Evolutionary conservation across 2,113 vertebrate species (phyloP), one percentile per base, ranked within the genome.

Genomic region (Mus pahari): DNA sequence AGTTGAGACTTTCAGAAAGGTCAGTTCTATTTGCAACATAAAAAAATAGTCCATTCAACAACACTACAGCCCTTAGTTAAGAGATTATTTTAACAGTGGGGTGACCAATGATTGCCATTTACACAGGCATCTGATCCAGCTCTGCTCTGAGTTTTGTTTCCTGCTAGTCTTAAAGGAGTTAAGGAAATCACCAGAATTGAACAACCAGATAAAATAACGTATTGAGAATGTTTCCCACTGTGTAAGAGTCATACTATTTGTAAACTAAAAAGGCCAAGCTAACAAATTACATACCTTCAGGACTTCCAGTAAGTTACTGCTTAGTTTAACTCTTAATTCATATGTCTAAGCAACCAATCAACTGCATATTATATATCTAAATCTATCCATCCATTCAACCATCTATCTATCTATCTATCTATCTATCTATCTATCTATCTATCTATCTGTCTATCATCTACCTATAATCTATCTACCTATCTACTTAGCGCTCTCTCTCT

Each of bases 121-220:
- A 48, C 8, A 92, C 45, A 83, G 53, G 50, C 17, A 92, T 45
- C 81, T 2, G n/a, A 84, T n/a, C 12, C 11, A 79, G 31, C 24
- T 90, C 31, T 90, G 64, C 42, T n/a, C 55, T 62, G 62, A 82
- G 42, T 58, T 92, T 91, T 62, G 36, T 90, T 94, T 96, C 86
- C 36, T 9, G 81, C 17, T 93, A 87, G 19, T 62, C 42, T 83
- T 84, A 14, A 94, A 83, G 77, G 4, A 94, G 42, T 42, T 83
- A 60, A 39, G 82, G 16, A 74, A 36, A 84, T 26, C 70, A 88
- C 28, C 28, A 26, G 42, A 26, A 91, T 24, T 45, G 75, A 88
- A 58, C 20, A 79, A 90, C 24, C 13, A n/a, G 13, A 50, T 58
- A 94, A 14, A 92, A 79, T 22, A 91, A 50, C 89, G 78, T 33